phyloP scores from a whole-genome alignment of 2,888 invertebrate species.

The Oligia fasciuncula region DNA sequence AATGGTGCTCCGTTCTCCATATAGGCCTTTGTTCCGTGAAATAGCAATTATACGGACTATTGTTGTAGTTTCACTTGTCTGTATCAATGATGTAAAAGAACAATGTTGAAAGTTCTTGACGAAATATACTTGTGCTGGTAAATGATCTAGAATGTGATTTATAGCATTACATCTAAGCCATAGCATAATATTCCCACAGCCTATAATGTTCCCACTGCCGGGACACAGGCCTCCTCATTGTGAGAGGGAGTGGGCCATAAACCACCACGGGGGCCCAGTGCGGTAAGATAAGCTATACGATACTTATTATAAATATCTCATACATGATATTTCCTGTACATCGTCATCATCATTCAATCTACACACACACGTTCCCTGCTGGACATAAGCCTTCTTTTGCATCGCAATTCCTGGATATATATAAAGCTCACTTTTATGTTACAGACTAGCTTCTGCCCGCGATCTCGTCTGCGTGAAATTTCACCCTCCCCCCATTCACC shows the following conservation, averaged over 20 bases:
- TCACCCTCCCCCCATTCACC: too few relatives aligned
- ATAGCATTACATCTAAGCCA: not conserved
- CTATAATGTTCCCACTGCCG: too few relatives aligned
- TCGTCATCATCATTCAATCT: not conserved
- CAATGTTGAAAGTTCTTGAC: slow-evolving; percentile 27
- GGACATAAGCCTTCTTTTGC: not conserved
- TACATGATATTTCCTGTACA: not conserved
- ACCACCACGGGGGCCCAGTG: too few relatives aligned
- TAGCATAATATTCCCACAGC: not conserved
- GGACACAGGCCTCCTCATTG: too few relatives aligned
- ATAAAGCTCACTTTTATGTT: not conserved
- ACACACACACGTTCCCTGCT: not conserved
- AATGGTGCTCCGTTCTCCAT: slow-evolving; percentile 7
- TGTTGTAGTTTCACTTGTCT: slow-evolving; percentile 16
- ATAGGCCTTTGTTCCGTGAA: slow-evolving; percentile 20
- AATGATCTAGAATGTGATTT: slow-evolving; percentile 24
- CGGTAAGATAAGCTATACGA: not conserved
- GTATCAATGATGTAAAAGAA: slow-evolving; percentile 1
- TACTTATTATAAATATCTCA: not conserved
- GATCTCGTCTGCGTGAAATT: too few relatives aligned
- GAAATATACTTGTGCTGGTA: slow-evolving; percentile 20
- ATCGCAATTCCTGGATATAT: not conserved
- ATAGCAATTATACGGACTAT: slow-evolving; percentile 18
- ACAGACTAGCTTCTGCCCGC: not conserved
- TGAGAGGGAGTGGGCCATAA: too few relatives aligned